phyloP scores from a whole-genome alignment of 2,888 invertebrate species.

The Nemurella pictetii region DNA sequence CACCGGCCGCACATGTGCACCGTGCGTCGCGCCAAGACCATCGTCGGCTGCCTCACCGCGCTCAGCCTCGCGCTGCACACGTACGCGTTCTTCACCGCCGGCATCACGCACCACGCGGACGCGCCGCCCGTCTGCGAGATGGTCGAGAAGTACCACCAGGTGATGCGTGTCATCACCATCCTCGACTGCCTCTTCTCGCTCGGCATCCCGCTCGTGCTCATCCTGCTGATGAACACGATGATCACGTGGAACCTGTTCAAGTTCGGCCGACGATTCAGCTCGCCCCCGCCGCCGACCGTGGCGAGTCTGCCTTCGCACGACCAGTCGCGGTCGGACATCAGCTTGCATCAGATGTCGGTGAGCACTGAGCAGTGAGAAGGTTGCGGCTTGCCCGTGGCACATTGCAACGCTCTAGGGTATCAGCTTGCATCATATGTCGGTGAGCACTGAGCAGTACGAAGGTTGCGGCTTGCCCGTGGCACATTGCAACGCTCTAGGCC shows the following conservation, averaged over 20 bases:
- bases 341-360: conserved; percentile 54
- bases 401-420: no score
- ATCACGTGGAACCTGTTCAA: conserved; percentile 59
- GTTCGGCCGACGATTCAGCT: conserved; percentile 55
- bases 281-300: conserved; percentile 34
- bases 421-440: no score
- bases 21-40: conserved; percentile 60
- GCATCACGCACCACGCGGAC: conserved; percentile 35
- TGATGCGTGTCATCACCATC: conserved; percentile 61
- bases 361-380: conserved; percentile 45
- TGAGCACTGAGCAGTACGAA: no score
- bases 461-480: no score
- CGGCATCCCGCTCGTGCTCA: conserved; percentile 62
- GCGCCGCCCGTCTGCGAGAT: conserved; percentile 55
- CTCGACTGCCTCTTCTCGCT: conserved; percentile 65
- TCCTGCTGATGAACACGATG: conserved; percentile 66
- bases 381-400: no score
- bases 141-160: conserved; percentile 55
- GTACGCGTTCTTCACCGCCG: conserved; percentile 54
- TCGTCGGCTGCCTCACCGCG: conserved; percentile 54
- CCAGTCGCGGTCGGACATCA: conserved; percentile 52
- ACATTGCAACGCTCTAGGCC: no score
- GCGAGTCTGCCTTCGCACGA: conserved; percentile 46
- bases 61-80: conserved; percentile 53
- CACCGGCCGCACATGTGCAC: conserved; percentile 64